Percentiles rank a stretch among this genome's conserved stretches.
phyloP scores from a whole-genome alignment of 2,113 vertebrate genomes.

The Scophthalmus maximus region DNA sequence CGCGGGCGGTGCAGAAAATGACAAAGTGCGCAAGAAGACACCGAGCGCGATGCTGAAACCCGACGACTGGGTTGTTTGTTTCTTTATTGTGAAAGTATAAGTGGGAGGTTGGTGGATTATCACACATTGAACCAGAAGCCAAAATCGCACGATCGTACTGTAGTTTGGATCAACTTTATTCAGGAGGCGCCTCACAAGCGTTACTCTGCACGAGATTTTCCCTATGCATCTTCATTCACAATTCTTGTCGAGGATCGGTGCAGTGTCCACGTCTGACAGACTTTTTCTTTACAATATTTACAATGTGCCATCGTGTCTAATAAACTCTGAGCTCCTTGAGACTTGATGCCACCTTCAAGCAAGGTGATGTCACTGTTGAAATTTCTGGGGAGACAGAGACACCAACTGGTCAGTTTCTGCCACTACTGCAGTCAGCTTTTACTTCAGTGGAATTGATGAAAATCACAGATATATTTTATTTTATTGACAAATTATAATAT shows the following conservation, averaged over 20 bases:
- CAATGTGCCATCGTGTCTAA: not conserved
- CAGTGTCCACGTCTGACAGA: not conserved
- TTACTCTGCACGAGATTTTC: too few relatives aligned
- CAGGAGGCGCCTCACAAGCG: too few relatives aligned
- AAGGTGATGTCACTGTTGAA: not conserved
- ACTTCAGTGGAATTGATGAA: too few relatives aligned
- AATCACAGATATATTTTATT: not conserved
- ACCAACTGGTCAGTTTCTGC: conserved; percentile 62
- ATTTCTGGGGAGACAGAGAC: conserved; percentile 74
- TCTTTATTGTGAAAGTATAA: too few relatives aligned
- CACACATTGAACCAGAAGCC: too few relatives aligned
- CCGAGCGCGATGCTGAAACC: too few relatives aligned
- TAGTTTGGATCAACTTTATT: too few relatives aligned
- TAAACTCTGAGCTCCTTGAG: conserved; percentile 12
- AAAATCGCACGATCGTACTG: too few relatives aligned
- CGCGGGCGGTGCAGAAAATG: too few relatives aligned
- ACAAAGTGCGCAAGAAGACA: too few relatives aligned
- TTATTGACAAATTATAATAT: not conserved
- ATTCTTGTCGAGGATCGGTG: not conserved
- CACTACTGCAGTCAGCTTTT: conserved; percentile 19
- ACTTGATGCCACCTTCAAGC: not conserved
- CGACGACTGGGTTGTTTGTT: too few relatives aligned
- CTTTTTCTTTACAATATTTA: conserved; percentile 31
- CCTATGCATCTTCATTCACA: not conserved
- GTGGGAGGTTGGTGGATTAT: too few relatives aligned